Percentiles rank a stretch among this genome's conserved stretches.
These are phyloP conservation scores for Keiferia lycopersicella DNA, from an alignment of 2,888 invertebrate species.

Conservation along the genomic window DNA sequence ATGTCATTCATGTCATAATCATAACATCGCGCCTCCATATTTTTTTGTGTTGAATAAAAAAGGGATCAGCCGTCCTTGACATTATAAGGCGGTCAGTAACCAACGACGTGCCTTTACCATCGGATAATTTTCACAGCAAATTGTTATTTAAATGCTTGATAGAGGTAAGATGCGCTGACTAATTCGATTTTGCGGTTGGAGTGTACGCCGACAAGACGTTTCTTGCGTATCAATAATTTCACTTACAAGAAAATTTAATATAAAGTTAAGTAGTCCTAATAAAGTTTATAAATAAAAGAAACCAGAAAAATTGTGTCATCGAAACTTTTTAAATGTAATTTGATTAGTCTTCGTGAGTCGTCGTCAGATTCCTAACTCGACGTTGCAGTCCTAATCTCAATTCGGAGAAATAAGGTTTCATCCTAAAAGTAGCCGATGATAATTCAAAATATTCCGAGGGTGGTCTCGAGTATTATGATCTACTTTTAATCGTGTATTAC, in stretches of 20 bases:
- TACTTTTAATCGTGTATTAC: not conserved
- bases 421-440: not conserved
- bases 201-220: not conserved
- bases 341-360: too few species aligned
- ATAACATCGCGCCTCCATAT: slow-evolving; percentile 8
- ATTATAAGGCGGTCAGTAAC: slow-evolving; percentile 27
- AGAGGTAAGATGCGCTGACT: slow-evolving; percentile 14
- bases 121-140: slow-evolving; percentile 25
- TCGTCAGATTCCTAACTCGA: too few species aligned
- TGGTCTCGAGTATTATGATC: not conserved
- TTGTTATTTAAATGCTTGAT: slow-evolving; percentile 24
- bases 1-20: slow-evolving; percentile 2
- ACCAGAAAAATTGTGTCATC: too few species aligned
- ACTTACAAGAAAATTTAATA: not conserved
- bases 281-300: too few species aligned
- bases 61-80: slow-evolving; percentile 26
- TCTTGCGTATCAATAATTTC: slow-evolving; percentile 1
- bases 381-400: not conserved
- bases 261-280: not conserved
- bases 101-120: slow-evolving; percentile 27
- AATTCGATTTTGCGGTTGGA: slow-evolving; percentile 23
- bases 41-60: slow-evolving; percentile 15
- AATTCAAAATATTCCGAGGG: not conserved
- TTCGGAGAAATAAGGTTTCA: not conserved
- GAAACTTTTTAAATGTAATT: too few species aligned